Base-by-base conservation (phyloP, 2,888 invertebrate species). In the Stenolophus ochropezus region DNA sequence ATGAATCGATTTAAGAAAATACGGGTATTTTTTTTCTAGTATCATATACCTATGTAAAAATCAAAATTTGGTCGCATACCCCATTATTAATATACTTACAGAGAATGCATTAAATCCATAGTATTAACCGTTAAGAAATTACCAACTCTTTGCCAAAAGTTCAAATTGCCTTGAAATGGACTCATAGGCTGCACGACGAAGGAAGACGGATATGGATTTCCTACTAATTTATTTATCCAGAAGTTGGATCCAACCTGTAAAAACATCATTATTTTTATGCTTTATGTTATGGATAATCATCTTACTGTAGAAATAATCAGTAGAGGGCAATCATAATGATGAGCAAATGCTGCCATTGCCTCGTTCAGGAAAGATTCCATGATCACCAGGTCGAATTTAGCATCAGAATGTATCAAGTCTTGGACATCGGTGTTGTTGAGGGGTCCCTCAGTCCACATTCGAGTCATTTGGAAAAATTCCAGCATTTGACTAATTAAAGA, bases 291-390 rank as follows among this genome's bases (percentile, higher is more conserved):
- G 18, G 14, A 20, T 11, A 11, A 21, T 61, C 5, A 61, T 20
- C 23, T 61, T 47, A 91, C 82, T 0, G 91, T 90, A 85, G 90
- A 90, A 4, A 89, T 85, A 1, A 88, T 47, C 18, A 90, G 86
- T 11, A 88, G 82, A 0, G 88, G 89, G 4, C 88, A 87, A 16
- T 89, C 86, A 83, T 86, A 88, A 82, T 87, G 87, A 47, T 87
- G 84, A 6, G 88, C 87, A 3, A 89, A 85, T 0, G 90, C 91
- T 73, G 82, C 86, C 16, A 88, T 86, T 4, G 91, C 91, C 83
- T 92, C 92, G 84, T 89, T 90, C 20, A 90, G 85, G 84, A 91
- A 91, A 53, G 90, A 87, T 84, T 91, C 91, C 0, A 90, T 87
- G 5, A 90, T 86, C 0, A 90, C 87, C n/a, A 88, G 84, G 83